Evolutionary conservation across 1,140 invertebrate species (phyloP), one percentile per base, ranked within the genome.

Genomic region (Diorhabda carinulata): DNA sequence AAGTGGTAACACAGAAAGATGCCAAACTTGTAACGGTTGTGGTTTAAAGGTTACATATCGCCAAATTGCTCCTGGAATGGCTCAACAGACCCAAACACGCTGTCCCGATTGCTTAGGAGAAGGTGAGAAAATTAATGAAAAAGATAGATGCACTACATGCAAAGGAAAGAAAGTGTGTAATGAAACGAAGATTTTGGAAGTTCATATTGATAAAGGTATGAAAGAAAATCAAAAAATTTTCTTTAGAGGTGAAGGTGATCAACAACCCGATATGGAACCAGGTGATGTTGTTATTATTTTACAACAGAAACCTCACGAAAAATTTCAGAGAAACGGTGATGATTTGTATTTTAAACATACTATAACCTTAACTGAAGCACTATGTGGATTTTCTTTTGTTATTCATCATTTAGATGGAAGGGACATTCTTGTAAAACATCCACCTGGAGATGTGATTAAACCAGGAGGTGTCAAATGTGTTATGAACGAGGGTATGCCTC

Each of bases 211-310:
- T 75, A 95, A 95, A 82, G 95, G 78, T 72, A 96, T 96, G 91
- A 86, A 87, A 67, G 92, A 97, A 77, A 90, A 90, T 65, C 89
- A 96, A 74, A 96, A 94, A 80, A 91, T 98, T 68, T 86, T 86
- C 57, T 96, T 97, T 78, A 82, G 86, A 57, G 93, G 93, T 40
- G 93, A 96, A 82, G 96, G 96, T 41, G 93, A 98, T 84, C 94
- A 97, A 77, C 87, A 92, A 78, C 92, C 94, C 61, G 91, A 91
- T 70, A 83, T 93, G 47, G 87, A 92, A 68, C 87, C 92, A 57
- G 94, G 94, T 9, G 94, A 98, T 84, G 90, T 98, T 66, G 89
- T 97, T 65, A 93, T 97, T 73, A 87, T 97, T 10, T 81, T 98
- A 25, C 90, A 95, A 75, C 90, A 95, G 79, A 89, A 92, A 80